Evolutionary conservation across 2,113 vertebrate species (phyloP).

Genomic region (Oryzias javanicus): DNA sequence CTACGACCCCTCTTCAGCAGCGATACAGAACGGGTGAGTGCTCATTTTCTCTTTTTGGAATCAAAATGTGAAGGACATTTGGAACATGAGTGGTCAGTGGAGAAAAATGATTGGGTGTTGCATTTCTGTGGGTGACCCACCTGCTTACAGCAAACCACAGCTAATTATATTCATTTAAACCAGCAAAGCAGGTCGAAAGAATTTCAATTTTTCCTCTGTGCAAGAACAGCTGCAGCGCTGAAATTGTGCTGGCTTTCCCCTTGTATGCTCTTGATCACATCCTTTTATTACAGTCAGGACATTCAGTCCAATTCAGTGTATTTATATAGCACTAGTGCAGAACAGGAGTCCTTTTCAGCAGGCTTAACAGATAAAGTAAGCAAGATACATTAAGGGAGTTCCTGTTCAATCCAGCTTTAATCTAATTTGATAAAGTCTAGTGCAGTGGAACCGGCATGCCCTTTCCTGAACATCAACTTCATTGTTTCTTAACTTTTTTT

Average conservation of each 20-base stretch:
- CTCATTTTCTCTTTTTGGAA: too few relatives aligned
- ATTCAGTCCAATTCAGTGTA: not conserved
- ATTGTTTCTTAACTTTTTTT: too few relatives aligned
- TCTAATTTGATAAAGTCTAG: not conserved
- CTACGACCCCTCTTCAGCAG: conserved; percentile 93
- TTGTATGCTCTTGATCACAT: not conserved
- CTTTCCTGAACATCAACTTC: too few relatives aligned
- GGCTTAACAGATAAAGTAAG: not conserved
- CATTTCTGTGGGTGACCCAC: too few relatives aligned
- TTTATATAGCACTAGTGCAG: not conserved
- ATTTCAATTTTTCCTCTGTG: not conserved
- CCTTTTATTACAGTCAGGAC: not conserved
- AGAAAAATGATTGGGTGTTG: too few relatives aligned
- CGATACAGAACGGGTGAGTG: conserved; percentile 95
- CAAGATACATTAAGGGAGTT: not conserved
- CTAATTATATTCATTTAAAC: not conserved
- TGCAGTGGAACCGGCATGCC: not conserved
- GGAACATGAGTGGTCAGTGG: too few relatives aligned
- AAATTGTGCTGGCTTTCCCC: not conserved
- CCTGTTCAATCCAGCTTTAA: not conserved
- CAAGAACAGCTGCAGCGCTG: not conserved
- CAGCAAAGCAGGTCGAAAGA: not conserved
- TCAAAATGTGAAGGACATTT: too few relatives aligned
- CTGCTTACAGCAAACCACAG: too few relatives aligned
- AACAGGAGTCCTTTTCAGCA: not conserved